Evolutionary conservation across 2,797 vertebrate species (phyloP).

Genomic region (Hypotaenidia philippensis): DNA sequence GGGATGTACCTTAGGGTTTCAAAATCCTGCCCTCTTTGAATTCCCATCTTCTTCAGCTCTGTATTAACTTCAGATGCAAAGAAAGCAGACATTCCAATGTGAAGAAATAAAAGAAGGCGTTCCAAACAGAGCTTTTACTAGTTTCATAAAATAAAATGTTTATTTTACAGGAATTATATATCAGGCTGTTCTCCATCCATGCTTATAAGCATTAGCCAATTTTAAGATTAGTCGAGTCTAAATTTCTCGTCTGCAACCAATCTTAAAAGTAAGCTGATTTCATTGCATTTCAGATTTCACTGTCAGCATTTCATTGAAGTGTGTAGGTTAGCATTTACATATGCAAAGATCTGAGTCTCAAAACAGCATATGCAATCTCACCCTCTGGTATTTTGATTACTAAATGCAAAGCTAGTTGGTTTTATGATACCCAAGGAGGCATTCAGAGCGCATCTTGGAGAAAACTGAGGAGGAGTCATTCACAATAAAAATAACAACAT

Average conservation of each 20-base stretch:
- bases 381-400: neutral
- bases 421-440: neutral
- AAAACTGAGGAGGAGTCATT: neutral
- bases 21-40: neutral
- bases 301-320: neutral
- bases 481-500: neutral
- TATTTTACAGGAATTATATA: neutral
- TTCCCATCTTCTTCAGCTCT: neutral
- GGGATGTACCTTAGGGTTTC: neutral
- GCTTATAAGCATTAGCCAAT: neutral
- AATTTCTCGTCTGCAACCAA: neutral
- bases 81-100: neutral
- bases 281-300: neutral
- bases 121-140: neutral
- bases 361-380: neutral
- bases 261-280: neutral
- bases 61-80: neutral
- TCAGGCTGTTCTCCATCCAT: neutral
- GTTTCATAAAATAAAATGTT: neutral
- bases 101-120: neutral
- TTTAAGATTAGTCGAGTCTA: neutral
- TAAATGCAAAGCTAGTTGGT: neutral
- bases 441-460: neutral
- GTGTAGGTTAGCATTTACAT: fast-evolving
- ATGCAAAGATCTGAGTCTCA: neutral